Evolutionary conservation across 23 tunicate genomes (phyloP).

Genomic region (Trididemnum nubilum): DNA sequence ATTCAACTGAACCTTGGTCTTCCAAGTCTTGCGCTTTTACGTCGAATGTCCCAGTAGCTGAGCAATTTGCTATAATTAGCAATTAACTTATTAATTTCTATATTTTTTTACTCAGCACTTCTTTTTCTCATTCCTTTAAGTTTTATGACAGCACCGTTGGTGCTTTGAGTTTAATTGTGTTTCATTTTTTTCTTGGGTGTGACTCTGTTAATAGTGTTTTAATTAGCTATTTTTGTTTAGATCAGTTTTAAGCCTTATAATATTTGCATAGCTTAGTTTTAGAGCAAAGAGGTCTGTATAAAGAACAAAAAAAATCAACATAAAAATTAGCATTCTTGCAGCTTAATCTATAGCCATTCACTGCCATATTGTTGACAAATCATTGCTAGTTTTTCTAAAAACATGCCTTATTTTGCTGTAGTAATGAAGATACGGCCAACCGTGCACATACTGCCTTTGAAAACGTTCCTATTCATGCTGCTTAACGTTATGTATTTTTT

Average conservation of each 20-base stretch:
- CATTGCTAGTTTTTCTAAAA: not conserved
- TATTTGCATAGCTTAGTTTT: too few relatives aligned
- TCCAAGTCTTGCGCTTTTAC: too few relatives aligned
- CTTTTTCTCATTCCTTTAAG: not conserved
- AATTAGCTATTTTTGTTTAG: not conserved
- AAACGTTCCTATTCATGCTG: too few relatives aligned
- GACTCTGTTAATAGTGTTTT: conserved; percentile 7
- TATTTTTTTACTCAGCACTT: not conserved
- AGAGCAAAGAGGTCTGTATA: too few relatives aligned
- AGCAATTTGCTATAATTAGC: too few relatives aligned
- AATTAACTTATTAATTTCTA: too few relatives aligned
- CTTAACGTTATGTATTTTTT: too few relatives aligned
- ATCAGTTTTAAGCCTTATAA: too few relatives aligned
- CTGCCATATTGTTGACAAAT: not conserved
- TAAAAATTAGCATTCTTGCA: not conserved
- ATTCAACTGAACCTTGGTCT: too few relatives aligned
- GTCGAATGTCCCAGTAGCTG: too few relatives aligned
- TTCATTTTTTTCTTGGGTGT: not conserved
- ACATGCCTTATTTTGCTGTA: not conserved
- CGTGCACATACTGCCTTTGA: not conserved
- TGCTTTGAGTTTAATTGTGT: not conserved
- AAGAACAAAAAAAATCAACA: not conserved
- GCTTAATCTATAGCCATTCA: not conserved
- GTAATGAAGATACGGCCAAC: not conserved
- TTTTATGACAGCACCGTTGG: not conserved